Evolutionary conservation across 2,113 vertebrate species (phyloP), one percentile per base, ranked within the genome.

Genomic region (Clarias batrachus): DNA sequence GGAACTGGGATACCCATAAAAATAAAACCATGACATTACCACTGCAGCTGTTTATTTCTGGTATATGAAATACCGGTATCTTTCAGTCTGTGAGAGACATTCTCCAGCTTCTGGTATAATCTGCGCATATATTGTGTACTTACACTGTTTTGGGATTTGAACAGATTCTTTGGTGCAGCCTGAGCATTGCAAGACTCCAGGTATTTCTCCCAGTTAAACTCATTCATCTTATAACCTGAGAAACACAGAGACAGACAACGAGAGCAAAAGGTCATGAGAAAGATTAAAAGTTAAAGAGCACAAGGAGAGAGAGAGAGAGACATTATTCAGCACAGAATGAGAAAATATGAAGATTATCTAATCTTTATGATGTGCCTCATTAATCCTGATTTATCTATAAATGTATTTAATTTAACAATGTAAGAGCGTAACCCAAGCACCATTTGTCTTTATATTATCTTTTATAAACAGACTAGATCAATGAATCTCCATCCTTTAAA

Each of bases 191-290:
- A 90, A 74, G 90, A 88, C 89, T 94, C 90, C 80, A 94, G 91
- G 84, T 95, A 94, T 7, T 77, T 66, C 60, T 91, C 79, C 95
- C 95, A 96, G 57, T 93, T 92, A 89, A 96, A 95, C 23, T 92
- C 93, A 11, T 89, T 88, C 81, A 92, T 92, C 78, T 91, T 95
- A 81, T 90, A 88, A 88, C 93, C 95, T 95, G 84, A 89, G 48
- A 87, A 48, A 80, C 4, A 81, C n/a, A 59, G 8, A 56, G 14
- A 54, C n/a, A 83, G 68, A 89, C 13, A 85, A 73, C 17, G 13
- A 83, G 25, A 63, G 5, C 48, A 14, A 60, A 56, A 25, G 2
- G 25, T 4, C 41, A 70, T 30, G 23, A 33, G 19, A 65, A 37
- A 84, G 27, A 63, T 66, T n/a, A 57, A 41, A 30, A 30, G 4